Evolutionary conservation across 1,140 invertebrate genomes (phyloP).

Genomic region (Drosophila paulistorum): DNA sequence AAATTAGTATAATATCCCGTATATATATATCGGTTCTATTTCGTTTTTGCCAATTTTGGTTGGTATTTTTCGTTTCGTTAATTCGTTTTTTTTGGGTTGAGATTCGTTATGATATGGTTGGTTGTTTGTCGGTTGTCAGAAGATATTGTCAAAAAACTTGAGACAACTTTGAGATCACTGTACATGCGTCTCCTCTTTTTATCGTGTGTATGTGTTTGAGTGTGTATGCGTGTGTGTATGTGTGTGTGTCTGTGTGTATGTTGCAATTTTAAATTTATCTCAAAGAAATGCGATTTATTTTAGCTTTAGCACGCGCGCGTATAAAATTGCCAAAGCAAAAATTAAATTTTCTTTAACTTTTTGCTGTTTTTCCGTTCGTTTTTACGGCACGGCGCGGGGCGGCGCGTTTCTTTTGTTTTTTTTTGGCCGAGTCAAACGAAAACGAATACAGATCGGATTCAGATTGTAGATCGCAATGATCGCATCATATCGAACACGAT

Average conservation of each 20-base stretch:
- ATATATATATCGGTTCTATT: conserved; percentile 22
- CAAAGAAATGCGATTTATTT: conserved; percentile 63
- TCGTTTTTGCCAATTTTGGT: conserved; percentile 40
- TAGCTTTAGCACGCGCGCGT: conserved; percentile 56
- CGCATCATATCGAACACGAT: conserved; percentile 48
- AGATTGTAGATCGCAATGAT: conserved; percentile 53
- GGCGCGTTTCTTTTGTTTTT: conserved; percentile 47
- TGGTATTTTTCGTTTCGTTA: conserved; percentile 44
- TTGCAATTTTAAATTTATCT: conserved; percentile 73
- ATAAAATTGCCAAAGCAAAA: conserved; percentile 55
- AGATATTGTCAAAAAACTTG: conserved; percentile 60
- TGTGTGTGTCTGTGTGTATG: background rate
- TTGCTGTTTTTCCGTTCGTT: conserved; percentile 32
- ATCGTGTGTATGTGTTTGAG: background rate
- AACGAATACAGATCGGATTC: conserved; percentile 34
- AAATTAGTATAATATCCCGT: conserved; percentile 9
- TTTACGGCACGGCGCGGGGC: conserved; percentile 21
- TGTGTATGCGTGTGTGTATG: background rate
- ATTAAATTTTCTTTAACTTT: conserved; percentile 48
- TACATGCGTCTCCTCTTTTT: conserved; percentile 2
- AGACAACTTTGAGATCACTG: conserved; percentile 46
- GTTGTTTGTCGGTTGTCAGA: conserved; percentile 9
- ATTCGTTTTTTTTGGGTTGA: conserved; percentile 37
- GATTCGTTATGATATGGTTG: conserved; percentile 19
- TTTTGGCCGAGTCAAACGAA: conserved; percentile 23